Conservation (phyloP, 2,888 invertebrate genomes). For the Tortricodes alternella region DNA sequence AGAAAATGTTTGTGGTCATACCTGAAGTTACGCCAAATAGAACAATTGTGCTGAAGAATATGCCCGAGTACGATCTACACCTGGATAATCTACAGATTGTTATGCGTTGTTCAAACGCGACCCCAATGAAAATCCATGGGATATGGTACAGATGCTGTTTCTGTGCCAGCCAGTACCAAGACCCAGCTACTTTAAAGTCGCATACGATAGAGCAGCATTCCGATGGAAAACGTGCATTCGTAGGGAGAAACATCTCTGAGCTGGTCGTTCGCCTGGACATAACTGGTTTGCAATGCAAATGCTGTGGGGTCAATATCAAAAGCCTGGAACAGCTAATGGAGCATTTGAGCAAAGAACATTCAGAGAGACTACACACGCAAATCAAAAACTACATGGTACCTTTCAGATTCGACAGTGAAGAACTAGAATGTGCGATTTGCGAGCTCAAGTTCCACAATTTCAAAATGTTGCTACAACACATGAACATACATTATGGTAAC, state of each 20-base stretch:
- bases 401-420: conserved; percentile 49
- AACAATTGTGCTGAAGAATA: conserved; percentile 9
- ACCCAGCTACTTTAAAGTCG: conserved; percentile 9
- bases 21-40: background rate
- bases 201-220: conserved; percentile 17
- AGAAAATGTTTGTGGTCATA: background rate
- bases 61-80: conserved; percentile 52
- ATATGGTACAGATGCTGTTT: conserved; percentile 28
- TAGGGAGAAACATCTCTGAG: conserved; percentile 10
- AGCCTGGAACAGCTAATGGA: conserved; percentile 41
- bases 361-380: conserved; percentile 42
- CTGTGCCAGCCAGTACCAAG: conserved; percentile 18
- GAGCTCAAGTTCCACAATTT: conserved; percentile 45
- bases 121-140: conserved; percentile 19
- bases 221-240: background rate
- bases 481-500: conserved; percentile 56
- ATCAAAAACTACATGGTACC: conserved; percentile 50
- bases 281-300: conserved; percentile 27
- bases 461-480: conserved; percentile 53
- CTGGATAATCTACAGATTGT: conserved; percentile 17
- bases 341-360: conserved; percentile 47
- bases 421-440: conserved; percentile 50
- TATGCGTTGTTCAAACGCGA: conserved; percentile 26
- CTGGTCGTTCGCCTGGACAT: conserved; percentile 33
- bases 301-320: conserved; percentile 33